Evolutionary conservation across 2,888 invertebrate species (phyloP).

Genomic region (Torymus auratus): DNA sequence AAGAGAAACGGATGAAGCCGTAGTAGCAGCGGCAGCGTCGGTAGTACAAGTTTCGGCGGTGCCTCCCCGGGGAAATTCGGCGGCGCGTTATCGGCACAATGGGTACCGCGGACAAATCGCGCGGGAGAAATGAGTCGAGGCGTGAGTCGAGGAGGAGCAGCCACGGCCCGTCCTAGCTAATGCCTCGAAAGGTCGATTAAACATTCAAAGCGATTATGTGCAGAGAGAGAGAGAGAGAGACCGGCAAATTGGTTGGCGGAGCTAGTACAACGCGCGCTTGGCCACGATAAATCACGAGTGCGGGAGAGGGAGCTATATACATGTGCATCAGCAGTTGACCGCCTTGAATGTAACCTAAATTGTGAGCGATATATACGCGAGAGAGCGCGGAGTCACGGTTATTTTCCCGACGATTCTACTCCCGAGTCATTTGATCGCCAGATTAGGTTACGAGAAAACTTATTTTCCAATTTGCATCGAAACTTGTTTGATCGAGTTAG

Average conservation of each 20-base stretch:
- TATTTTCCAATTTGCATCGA: constrained; percentile 45
- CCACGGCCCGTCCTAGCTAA: not conserved
- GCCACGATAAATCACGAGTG: constrained; percentile 51
- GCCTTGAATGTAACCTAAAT: constrained; percentile 54
- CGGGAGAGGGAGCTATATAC: not conserved
- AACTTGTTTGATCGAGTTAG: constrained; percentile 37
- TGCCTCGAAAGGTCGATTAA: constrained; percentile 51
- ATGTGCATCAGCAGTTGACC: constrained; percentile 51
- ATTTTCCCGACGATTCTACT: constrained; percentile 40
- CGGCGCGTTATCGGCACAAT: constrained; percentile 39
- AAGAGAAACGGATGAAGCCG: not conserved
- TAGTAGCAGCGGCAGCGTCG: not conserved
- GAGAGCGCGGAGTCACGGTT: constrained; percentile 15
- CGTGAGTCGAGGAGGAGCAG: not conserved
- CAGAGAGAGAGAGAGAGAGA: constrained; percentile 16
- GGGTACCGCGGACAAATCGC: constrained; percentile 34
- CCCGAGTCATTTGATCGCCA: constrained; percentile 37
- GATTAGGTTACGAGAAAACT: constrained; percentile 46
- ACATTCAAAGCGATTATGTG: constrained; percentile 50
- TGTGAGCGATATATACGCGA: constrained; percentile 17
- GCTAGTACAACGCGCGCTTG: not conserved
- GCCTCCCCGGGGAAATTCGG: constrained; percentile 46
- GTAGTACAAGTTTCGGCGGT: not conserved
- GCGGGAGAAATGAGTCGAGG: constrained; percentile 22
- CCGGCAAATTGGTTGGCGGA: constrained; percentile 54